Percentiles rank a stretch among this genome's conserved stretches.
These are phyloP conservation scores for Neogale vison DNA, from an alignment of 2,113 vertebrate species.

Conservation along the genomic window DNA sequence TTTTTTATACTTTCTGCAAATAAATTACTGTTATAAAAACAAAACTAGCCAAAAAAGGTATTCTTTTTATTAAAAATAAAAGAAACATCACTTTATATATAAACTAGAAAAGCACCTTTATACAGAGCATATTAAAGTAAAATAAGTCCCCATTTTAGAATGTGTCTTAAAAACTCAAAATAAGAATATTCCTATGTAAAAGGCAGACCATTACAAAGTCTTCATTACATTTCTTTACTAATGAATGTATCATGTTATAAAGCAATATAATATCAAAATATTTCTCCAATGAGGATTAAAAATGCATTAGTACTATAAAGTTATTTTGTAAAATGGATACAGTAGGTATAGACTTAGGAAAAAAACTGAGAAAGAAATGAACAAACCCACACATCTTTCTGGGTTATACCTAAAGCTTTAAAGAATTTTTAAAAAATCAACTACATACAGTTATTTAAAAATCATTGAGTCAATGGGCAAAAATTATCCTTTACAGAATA, in stretches of 20 bases:
- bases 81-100: slow-evolving; percentile 42
- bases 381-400: background rate
- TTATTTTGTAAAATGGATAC: slow-evolving; percentile 39
- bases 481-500: background rate
- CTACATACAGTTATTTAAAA: slow-evolving; percentile 25
- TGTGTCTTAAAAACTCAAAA: slow-evolving; percentile 24
- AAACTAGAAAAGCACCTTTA: slow-evolving; percentile 72
- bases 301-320: background rate
- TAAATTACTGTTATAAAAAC: slow-evolving; percentile 57
- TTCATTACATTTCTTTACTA: slow-evolving; percentile 57
- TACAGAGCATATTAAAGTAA: slow-evolving; percentile 74
- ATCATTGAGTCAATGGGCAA: slow-evolving; percentile 16
- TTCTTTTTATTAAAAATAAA: slow-evolving; percentile 54
- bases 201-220: background rate
- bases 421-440: background rate
- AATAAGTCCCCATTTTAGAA: slow-evolving; percentile 19
- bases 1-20: slow-evolving; percentile 51
- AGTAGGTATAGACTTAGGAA: background rate
- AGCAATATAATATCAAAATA: slow-evolving; percentile 27
- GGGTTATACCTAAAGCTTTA: slow-evolving; percentile 19
- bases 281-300: slow-evolving; percentile 16
- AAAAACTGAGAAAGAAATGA: background rate
- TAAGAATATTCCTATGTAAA: slow-evolving; percentile 44
- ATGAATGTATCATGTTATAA: slow-evolving; percentile 40
- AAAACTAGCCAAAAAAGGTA: slow-evolving; percentile 47